Base-by-base conservation (phyloP, 2,797 vertebrate species). In the Takifugu ocellatus region DNA sequence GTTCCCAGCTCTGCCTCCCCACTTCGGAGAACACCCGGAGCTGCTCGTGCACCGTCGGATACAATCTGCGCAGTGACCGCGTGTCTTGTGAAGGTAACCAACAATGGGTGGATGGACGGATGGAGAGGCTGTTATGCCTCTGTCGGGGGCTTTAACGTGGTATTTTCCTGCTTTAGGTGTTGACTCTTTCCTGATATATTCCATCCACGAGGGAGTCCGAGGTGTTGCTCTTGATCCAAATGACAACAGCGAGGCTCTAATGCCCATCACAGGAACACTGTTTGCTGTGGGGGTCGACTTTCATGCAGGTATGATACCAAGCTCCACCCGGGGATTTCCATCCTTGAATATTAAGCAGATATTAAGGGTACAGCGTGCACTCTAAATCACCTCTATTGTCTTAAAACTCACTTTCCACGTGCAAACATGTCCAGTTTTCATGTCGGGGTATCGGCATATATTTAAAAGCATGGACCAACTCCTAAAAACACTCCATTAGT, bases 231-330 rank as follows among this genome's bases (percentile, higher is more conserved):
- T 99, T 16, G 97, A 99, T 65, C 95, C 96, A 52, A 93, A 83
- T 66, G 97, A 99, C 83, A 95, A 94, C 88, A 92, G 83, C 29
- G 97, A 99, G 75, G 93, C 95, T 24, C 89, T 99, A 78, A 98
- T 99, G 96, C 95, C 97, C 9, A 89, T 99, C 78, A 95, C 95
- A 31, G 96, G 97, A 64, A 91, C 95, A 6, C 92, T 96, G 9
- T 98, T 99, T 90, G 96, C 96, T 46, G 97, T 99, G 47, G 97
- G 95, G 52, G 93, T 99, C 64, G 97, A 99, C 79, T 99, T 99
- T 68, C 95, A 99, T 81, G 97, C 96, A 87, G 96, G 97, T 99
- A 91, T 17, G 29, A 33, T n/a, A 50, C 21, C 25, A 33, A 4
- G 8, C 4, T 1, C 16, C 10, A 26, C 36, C 47, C n/a, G 14